phyloP scores from a whole-genome alignment of 2,888 invertebrate species.

The Caenorhabditis panamensis region DNA sequence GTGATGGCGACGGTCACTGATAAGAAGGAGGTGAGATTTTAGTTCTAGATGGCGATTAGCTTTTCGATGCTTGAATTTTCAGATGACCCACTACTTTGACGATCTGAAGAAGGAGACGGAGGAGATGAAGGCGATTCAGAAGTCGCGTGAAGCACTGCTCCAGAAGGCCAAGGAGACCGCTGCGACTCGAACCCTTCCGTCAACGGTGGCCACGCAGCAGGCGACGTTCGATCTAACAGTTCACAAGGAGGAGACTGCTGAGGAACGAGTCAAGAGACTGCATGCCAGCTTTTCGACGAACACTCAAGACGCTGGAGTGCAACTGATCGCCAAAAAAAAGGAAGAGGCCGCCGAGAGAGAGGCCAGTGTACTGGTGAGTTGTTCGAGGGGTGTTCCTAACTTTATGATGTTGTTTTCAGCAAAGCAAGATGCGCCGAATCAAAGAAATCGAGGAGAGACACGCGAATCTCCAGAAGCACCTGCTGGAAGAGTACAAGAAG shows the following conservation, averaged over 20 bases:
- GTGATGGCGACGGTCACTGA: slow-evolving; percentile 7
- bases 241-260: neutral
- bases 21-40: slow-evolving; percentile 23
- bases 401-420: slow-evolving; percentile 2
- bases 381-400: neutral
- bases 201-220: neutral
- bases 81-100: slow-evolving; percentile 16
- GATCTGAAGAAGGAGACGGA: slow-evolving; percentile 12
- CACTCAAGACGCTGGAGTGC: slow-evolving; percentile 16
- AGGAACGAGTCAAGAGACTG: slow-evolving; percentile 9
- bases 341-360: neutral
- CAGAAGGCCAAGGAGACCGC: slow-evolving; percentile 5
- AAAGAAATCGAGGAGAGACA: neutral
- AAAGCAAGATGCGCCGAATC: neutral
- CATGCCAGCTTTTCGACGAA: slow-evolving; percentile 15
- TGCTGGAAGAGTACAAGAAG: neutral
- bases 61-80: slow-evolving; percentile 12
- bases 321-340: neutral
- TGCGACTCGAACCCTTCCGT: neutral
- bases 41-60: too few species aligned
- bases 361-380: neutral
- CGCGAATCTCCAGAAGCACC: neutral
- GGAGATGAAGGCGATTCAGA: neutral
- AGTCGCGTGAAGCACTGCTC: slow-evolving; percentile 21
- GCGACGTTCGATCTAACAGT: slow-evolving; percentile 7